phyloP scores from a whole-genome alignment of 2,797 vertebrate genomes.

The Anguilla megastoma region DNA sequence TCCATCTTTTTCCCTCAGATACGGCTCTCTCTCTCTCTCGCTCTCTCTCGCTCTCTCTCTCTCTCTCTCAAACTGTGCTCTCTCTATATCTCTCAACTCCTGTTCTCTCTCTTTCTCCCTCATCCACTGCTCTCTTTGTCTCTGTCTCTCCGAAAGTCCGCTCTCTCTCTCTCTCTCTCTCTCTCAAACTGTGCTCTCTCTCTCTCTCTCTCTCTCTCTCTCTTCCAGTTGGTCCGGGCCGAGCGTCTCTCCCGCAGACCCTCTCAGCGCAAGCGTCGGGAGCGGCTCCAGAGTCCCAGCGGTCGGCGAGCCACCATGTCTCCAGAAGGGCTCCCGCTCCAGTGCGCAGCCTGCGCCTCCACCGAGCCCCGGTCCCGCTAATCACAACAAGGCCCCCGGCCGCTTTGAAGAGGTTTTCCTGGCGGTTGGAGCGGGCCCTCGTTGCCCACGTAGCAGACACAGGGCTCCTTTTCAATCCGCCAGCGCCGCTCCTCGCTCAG shows the following conservation, averaged over 20 bases:
- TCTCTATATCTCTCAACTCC: neutral
- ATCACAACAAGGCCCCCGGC: conserved; percentile 33
- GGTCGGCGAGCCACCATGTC: conserved; percentile 28
- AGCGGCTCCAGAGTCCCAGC: conserved; percentile 22
- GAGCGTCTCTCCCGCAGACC: conserved; percentile 24
- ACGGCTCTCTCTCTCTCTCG: neutral
- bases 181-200: neutral
- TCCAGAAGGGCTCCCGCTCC: conserved; percentile 31
- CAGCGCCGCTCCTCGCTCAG: conserved; percentile 33
- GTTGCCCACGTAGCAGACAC: conserved; percentile 35
- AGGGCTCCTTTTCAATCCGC: conserved; percentile 36
- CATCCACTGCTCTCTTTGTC: too few species aligned
- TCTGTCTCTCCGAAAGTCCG: too few species aligned
- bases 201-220: neutral
- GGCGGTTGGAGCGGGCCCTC: conserved; percentile 25
- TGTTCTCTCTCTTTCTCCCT: too few species aligned
- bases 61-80: neutral
- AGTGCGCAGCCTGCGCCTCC: conserved; percentile 28
- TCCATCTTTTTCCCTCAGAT: neutral
- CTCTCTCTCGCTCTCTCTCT: neutral
- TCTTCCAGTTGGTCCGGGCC: neutral
- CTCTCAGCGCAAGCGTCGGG: neutral
- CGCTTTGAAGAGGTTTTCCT: conserved; percentile 36
- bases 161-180: neutral
- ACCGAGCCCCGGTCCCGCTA: conserved; percentile 29